A percentile compares a stretch with the other conserved stretches of the same genome.
Conservation (phyloP, 1,140 invertebrate species). For the Tetramorium parvispinum region DNA sequence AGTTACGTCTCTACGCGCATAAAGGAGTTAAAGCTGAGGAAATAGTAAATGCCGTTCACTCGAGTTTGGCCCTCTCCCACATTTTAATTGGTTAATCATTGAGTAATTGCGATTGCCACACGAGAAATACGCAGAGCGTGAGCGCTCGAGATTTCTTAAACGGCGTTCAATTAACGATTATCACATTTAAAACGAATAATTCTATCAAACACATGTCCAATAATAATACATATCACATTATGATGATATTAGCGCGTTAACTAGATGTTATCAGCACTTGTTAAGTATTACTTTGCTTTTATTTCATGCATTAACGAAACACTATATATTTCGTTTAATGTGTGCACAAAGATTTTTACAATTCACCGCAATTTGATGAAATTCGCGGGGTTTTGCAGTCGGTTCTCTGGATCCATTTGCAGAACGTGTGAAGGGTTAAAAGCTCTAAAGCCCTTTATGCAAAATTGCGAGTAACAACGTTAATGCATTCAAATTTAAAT, state of each 20-base stretch:
- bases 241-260: neutral
- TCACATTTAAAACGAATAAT: neutral
- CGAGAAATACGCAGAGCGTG: neutral
- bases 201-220: neutral
- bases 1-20: slow-evolving; percentile 2
- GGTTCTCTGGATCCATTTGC: slow-evolving; percentile 14
- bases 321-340: slow-evolving; percentile 8
- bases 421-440: slow-evolving; percentile 19
- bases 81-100: slow-evolving; percentile 9
- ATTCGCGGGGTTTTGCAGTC: neutral
- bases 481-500: slow-evolving; percentile 50
- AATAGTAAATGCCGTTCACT: neutral
- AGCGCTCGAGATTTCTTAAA: neutral
- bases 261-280: neutral
- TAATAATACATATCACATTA: neutral
- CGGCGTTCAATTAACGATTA: neutral
- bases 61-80: neutral
- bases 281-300: neutral
- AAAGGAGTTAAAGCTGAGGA: neutral
- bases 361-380: slow-evolving; percentile 19
- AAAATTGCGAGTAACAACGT: slow-evolving; percentile 29
- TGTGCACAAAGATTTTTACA: slow-evolving; percentile 27
- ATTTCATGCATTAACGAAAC: neutral
- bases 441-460: slow-evolving; percentile 20
- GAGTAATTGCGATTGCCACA: slow-evolving; percentile 14